Evolutionary conservation across 1,140 invertebrate species (phyloP).

Genomic region (Drosophila ficusphila): DNA sequence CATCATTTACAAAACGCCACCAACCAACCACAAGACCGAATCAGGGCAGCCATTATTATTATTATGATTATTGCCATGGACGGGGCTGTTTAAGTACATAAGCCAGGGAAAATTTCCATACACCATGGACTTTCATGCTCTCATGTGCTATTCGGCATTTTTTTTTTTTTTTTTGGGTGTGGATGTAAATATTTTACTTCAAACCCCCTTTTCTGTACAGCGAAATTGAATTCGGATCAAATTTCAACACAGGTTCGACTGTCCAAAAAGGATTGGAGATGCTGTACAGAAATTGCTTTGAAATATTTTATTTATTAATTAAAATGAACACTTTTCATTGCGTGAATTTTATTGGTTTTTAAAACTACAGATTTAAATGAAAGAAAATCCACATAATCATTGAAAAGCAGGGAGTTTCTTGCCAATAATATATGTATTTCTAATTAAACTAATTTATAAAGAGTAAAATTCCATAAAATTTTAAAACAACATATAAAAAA

Average conservation of each 20-base stretch:
- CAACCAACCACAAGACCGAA: constrained; percentile 33
- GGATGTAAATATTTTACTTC: neutral
- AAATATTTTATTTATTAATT: neutral
- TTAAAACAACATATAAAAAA: no score
- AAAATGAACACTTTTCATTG: no score
- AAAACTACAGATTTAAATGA: no score
- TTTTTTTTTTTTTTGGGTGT: no score
- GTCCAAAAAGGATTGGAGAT: neutral
- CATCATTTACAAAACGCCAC: constrained; percentile 68
- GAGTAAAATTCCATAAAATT: no score
- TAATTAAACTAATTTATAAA: no score
- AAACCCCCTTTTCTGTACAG: neutral
- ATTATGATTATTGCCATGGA: constrained; percentile 17
- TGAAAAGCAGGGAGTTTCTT: no score
- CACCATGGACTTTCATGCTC: constrained; percentile 3
- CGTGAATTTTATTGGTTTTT: no score
- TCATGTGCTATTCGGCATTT: constrained; percentile 2
- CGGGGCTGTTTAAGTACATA: constrained; percentile 17
- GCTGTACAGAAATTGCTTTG: neutral
- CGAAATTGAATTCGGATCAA: neutral
- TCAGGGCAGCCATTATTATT: constrained; percentile 56
- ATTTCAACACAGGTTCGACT: neutral
- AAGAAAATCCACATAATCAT: no score
- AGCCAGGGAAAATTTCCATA: constrained; percentile 13
- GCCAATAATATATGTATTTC: no score